These are phyloP conservation scores for Cyphomyrus plagiostoma DNA, from an alignment of 2,113 vertebrate species.

Conservation along the genomic window DNA sequence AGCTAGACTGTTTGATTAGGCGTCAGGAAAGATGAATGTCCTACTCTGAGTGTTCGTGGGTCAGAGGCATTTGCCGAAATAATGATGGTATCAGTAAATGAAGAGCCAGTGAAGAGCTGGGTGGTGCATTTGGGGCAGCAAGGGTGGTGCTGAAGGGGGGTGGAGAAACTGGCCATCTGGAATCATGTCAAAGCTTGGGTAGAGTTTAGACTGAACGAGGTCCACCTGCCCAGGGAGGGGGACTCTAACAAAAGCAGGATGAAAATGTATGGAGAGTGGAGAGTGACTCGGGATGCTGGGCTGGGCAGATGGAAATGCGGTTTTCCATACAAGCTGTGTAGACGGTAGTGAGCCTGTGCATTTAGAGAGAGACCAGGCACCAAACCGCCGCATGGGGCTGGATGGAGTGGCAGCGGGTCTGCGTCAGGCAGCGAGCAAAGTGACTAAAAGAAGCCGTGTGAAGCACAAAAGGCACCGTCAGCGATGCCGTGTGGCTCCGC, in stretches of 20 bases:
- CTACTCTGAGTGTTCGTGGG: neutral
- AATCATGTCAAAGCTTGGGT: neutral
- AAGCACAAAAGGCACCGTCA: neutral
- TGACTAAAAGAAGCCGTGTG: neutral
- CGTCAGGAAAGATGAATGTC: constrained; percentile 1
- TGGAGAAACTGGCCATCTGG: neutral
- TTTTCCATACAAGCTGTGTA: neutral
- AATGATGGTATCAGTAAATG: neutral
- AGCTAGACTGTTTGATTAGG: neutral
- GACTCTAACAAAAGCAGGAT: neutral
- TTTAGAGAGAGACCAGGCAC: neutral
- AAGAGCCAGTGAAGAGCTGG: neutral
- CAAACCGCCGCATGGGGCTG: neutral
- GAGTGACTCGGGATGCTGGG: neutral
- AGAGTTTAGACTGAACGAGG: neutral
- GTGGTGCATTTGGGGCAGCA: neutral
- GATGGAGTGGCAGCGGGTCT: neutral
- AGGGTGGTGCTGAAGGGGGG: neutral
- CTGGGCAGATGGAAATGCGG: neutral
- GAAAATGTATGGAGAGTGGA: neutral
- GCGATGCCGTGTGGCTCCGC: neutral
- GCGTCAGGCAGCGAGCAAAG: neutral
- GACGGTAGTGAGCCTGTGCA: neutral
- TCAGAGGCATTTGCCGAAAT: neutral
- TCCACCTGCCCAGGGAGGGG: neutral